phyloP scores from a whole-genome alignment of 2,113 vertebrate species.

The Microcebus murinus region DNA sequence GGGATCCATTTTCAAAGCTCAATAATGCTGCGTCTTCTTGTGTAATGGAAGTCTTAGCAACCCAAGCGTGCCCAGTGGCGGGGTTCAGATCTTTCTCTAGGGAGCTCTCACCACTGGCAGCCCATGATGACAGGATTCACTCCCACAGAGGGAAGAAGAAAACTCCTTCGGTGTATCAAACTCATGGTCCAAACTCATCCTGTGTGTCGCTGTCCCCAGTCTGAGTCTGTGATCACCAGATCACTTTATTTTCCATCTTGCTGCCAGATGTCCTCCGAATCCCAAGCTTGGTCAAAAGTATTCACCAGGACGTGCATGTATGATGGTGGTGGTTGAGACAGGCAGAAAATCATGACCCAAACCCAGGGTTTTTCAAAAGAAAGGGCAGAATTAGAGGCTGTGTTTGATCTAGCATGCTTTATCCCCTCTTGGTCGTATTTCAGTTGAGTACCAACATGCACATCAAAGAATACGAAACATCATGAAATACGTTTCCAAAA shows the following conservation, averaged over 20 bases:
- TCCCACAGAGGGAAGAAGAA: neutral
- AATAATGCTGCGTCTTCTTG: neutral
- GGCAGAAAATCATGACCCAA: neutral
- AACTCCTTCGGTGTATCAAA: neutral
- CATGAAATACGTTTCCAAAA: neutral
- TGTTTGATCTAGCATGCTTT: neutral
- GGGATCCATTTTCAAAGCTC: neutral
- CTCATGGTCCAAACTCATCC: neutral
- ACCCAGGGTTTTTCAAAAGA: neutral
- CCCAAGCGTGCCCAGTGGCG: no score
- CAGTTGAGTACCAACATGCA: neutral
- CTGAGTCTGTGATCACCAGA: neutral
- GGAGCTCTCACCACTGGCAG: neutral
- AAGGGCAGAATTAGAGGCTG: neutral
- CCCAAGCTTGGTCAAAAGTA: neutral
- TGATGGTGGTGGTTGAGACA: neutral
- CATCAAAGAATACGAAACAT: neutral
- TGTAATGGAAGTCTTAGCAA: neutral
- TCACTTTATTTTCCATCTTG: neutral
- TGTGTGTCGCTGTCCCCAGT: neutral
- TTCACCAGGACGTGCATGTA: neutral
- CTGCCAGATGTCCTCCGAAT: neutral
- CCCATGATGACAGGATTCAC: neutral
- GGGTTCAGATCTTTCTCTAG: neutral
- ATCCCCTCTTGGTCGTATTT: neutral